Base-by-base conservation (phyloP, 2,888 invertebrate species). In the Lasius fuliginosus region DNA sequence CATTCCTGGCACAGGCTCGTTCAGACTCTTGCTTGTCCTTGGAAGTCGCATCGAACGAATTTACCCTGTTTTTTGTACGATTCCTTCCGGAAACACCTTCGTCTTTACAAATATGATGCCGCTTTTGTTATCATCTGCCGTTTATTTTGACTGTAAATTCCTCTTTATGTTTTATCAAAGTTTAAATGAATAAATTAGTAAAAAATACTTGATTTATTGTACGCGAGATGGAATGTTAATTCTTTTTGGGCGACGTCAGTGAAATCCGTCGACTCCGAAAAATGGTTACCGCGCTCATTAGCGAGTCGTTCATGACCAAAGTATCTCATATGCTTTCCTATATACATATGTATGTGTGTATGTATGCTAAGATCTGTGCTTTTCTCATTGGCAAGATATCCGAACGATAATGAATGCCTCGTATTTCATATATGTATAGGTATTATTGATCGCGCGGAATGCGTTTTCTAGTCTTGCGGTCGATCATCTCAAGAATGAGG, bases 1-100 rank as follows among this genome's bases (percentile, higher is more conserved):
- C 90, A 90, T 89, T 88, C 88, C 88, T 84, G 40, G 40, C 11
- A 33, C 58, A 40, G 15, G 46, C 23, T 42, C 60, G 36, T 42
- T n/a, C 60, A 46, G 64, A 30, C 65, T 46, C 30, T 74, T 62
- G 42, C 58, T 84, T 75, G 53, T 82, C 79, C 82, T 81, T 69
- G 83, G 74, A 2, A 36, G 30, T 60, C 81, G 23, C 15, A 42
- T 68, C 8, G 62, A 56, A 42, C 69, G 69, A 85, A 87, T 77
- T 77, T 62, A 42, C 6, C 12, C 5, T 27, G 33, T 60, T 60
- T 36, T 46, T 27, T 23, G n/a, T 4, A 40, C 27, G 5, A 11
- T 23, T 49, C n/a, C 18, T 71, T 23, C 46, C 27, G 49, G 49
- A 75, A 81, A 62, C 6, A n/a, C 11, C 30, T 42, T 6, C 18